Evolutionary conservation across 2,888 invertebrate species (phyloP), one percentile per base, ranked within the genome.

Genomic region (Bimastos eiseni): DNA sequence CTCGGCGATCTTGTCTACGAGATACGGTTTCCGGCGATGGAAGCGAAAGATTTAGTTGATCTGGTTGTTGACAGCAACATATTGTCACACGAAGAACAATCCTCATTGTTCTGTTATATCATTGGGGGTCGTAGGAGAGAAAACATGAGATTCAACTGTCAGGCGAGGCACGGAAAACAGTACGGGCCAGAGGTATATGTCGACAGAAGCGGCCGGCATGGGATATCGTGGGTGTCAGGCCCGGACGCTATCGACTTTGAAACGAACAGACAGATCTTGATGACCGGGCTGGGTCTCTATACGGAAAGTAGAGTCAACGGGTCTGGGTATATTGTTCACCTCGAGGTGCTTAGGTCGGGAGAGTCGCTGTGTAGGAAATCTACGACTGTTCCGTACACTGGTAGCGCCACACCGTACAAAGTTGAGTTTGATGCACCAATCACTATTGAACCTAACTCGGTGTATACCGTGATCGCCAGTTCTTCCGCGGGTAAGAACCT

Each of bases 51-150:
- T 15, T 89, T 89, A 21, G 89, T 49, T 4, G 70, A 89, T 34
- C 21, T 89, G 11, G 70, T 70, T 21, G 89, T 24, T 3, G 70
- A 44, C 49, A 24, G 34, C 37, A 37, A 36, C n/a, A 30, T 89
- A 0, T 44, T 89, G 1, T 33, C 44, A 15, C 13, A 55, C 13
- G 89, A 70, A 37, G 89, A 89, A 55, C 44, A 89, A 49, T n/a
- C 89, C 1, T 55, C 89, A 24, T 33, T 89, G 33, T 89, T 49
- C 34, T 89, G 55, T 33, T 89, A 89, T 44, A 89, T 70, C 34
- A 15, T 33, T 24, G 44, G 30, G 11, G 34, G 44, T 5, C 49
- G 44, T 33, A 17, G 24, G 8, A 49, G 49, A 17, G 33, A 89
- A n/a, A 34, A 33, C 34, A 34, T 89, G 55, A 55, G 24, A 44